Conservation (phyloP, 2,797 vertebrate species). For the Clarias pachynema region DNA sequence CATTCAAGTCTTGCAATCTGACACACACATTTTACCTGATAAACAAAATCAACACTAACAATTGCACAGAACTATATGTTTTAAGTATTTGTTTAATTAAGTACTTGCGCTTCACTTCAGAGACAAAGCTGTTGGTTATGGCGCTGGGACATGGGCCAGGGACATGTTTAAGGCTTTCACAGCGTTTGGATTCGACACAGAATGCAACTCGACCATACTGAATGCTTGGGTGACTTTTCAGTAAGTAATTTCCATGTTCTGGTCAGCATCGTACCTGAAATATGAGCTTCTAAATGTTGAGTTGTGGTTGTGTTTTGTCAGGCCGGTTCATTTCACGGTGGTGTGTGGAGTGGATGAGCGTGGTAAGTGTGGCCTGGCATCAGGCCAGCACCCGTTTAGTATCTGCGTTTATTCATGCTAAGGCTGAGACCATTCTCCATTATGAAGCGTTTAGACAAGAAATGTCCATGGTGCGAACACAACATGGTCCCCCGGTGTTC, state of each 20-base stretch:
- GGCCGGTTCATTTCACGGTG: not conserved
- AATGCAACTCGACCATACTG: too few species aligned
- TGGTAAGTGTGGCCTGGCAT: not conserved
- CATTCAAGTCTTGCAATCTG: not conserved
- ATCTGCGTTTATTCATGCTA: not conserved
- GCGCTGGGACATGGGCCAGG: not conserved
- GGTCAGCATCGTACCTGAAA: constrained; percentile 3
- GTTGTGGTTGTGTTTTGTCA: constrained; percentile 13
- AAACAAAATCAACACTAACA: not conserved
- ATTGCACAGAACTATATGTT: not conserved
- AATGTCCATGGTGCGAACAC: not conserved
- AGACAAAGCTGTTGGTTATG: not conserved
- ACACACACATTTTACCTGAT: not conserved
- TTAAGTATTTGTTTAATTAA: not conserved
- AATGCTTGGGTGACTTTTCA: not conserved
- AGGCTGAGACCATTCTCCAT: not conserved
- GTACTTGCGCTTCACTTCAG: not conserved
- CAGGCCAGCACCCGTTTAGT: not conserved
- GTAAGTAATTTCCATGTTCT: not conserved
- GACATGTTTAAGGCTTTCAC: not conserved
- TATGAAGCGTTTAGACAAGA: not conserved
- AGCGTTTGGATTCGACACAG: not conserved
- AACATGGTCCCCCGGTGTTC: not conserved
- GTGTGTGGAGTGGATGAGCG: not conserved
- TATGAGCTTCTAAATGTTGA: not conserved